Percentiles rank a stretch among this genome's conserved stretches.
These are phyloP conservation scores for Thryonomys swinderianus DNA, from an alignment of 2,113 vertebrate species.

Conservation along the genomic window DNA sequence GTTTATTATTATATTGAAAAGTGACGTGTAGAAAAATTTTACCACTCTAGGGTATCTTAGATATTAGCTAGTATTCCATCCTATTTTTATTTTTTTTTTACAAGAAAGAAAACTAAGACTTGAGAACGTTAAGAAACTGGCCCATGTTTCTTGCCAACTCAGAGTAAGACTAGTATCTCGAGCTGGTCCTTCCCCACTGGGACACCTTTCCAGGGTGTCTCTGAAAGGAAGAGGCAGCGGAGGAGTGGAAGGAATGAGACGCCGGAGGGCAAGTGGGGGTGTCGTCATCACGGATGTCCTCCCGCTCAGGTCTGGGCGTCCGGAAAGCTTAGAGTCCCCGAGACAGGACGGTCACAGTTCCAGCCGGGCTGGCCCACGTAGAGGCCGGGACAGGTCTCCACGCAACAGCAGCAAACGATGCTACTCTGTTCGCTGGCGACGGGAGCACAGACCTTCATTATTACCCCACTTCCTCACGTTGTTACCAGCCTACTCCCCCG, in stretches of 20 bases:
- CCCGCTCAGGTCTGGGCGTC: not conserved
- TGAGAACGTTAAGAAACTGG: not conserved
- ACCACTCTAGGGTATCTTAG: not conserved
- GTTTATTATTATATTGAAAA: not conserved
- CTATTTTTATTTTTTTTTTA: not conserved
- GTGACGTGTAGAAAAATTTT: not conserved
- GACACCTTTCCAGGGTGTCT: not conserved
- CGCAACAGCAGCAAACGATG: not conserved
- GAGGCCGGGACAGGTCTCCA: not conserved
- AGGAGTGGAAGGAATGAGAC: not conserved
- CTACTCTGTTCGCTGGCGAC: not conserved
- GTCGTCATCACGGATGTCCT: not conserved
- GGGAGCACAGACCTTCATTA: conserved; percentile 25
- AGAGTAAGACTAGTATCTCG: not conserved
- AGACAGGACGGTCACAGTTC: not conserved
- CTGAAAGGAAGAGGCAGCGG: not conserved
- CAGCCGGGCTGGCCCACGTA: not conserved
- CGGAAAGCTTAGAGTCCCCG: not conserved
- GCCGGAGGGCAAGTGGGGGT: not conserved
- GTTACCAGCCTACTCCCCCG: not conserved
- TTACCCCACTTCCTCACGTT: not conserved
- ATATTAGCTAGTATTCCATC: not conserved
- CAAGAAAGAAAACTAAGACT: conserved; percentile 13
- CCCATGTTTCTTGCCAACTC: not conserved
- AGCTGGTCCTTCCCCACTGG: not conserved